Percentiles rank a stretch among this genome's conserved stretches.
phyloP scores from a whole-genome alignment of 2,888 invertebrate genomes.

The Diadegma fenestrale region DNA sequence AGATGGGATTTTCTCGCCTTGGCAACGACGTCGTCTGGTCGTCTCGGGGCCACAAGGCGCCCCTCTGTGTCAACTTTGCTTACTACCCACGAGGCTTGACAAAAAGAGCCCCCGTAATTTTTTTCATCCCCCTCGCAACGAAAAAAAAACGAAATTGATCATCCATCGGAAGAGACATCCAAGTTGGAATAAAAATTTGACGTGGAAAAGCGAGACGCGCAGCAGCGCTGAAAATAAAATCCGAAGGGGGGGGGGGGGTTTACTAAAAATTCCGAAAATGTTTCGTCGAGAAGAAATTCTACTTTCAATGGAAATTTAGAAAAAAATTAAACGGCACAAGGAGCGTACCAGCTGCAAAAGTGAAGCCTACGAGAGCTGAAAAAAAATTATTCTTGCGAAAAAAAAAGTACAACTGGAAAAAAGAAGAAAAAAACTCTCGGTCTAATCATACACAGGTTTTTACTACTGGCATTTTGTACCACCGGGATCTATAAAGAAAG shows the following conservation, averaged over 20 bases:
- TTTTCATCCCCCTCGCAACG: neutral
- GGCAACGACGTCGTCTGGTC: slow-evolving; percentile 56
- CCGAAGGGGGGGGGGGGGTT: too few species aligned
- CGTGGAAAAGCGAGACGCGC: neutral
- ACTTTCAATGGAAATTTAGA: neutral
- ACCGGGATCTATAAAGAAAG: neutral
- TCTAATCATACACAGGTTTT: slow-evolving; percentile 27
- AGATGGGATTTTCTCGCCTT: slow-evolving; percentile 66
- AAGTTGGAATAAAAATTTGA: neutral
- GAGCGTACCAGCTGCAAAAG: neutral
- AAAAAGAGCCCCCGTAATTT: slow-evolving; percentile 11
- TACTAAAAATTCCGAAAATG: neutral
- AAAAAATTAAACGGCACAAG: neutral
- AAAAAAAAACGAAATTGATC: slow-evolving; percentile 15
- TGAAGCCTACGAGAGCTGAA: neutral
- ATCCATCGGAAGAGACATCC: neutral
- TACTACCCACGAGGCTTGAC: slow-evolving; percentile 45
- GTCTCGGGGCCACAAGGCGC: slow-evolving; percentile 24
- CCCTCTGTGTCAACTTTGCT: slow-evolving; percentile 33
- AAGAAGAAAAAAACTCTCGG: slow-evolving; percentile 3
- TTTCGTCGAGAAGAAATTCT: neutral
- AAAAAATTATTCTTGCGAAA: slow-evolving; percentile 15
- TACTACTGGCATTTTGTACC: slow-evolving; percentile 24
- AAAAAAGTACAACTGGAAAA: neutral
- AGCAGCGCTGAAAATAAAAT: neutral